These are phyloP conservation scores for Pseudorectes ferrugineus DNA, from an alignment of 2,113 vertebrate genomes.

Conservation along the genomic window DNA sequence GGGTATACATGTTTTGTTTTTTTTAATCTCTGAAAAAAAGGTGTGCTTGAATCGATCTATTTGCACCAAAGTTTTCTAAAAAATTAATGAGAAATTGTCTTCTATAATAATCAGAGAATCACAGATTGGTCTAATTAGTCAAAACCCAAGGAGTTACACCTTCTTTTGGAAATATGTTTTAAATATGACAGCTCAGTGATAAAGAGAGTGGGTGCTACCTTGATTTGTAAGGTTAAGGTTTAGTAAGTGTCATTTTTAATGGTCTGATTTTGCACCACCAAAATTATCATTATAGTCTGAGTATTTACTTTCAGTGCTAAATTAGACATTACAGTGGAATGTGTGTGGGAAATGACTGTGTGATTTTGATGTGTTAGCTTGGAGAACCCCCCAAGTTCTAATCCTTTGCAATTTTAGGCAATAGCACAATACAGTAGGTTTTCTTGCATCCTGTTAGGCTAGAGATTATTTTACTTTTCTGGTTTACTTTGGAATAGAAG, in stretches of 20 bases:
- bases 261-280: neutral
- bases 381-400: neutral
- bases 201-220: neutral
- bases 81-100: neutral
- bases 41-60: neutral
- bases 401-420: neutral
- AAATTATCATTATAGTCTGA: neutral
- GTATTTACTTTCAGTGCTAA: neutral
- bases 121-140: neutral
- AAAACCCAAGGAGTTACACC: neutral
- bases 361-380: neutral
- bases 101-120: neutral
- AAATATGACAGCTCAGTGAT: neutral
- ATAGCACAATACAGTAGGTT: neutral
- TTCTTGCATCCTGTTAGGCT: neutral
- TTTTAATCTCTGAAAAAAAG: neutral
- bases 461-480: neutral
- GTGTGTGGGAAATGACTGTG: neutral
- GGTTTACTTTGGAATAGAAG: neutral
- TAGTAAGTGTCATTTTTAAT: neutral
- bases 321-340: neutral
- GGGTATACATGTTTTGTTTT: neutral
- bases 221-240: neutral
- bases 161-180: neutral
- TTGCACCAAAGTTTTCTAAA: neutral